A percentile compares a stretch with the other conserved stretches of the same genome.
Evolutionary conservation across 2,113 vertebrate genomes (phyloP).

Genomic region (Ellobius talpinus): DNA sequence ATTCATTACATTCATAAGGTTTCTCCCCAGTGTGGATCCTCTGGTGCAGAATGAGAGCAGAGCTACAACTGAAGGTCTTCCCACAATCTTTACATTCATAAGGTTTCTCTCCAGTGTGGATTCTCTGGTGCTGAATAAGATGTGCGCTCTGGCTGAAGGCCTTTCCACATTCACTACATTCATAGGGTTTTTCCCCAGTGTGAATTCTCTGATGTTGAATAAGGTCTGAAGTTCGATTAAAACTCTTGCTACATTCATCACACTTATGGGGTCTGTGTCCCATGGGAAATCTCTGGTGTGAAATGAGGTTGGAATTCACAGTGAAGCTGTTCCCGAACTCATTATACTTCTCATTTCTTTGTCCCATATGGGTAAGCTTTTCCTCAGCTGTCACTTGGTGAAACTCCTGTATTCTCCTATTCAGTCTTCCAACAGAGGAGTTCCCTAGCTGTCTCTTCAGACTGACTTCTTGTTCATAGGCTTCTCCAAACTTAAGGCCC

Average conservation of each 20-base stretch:
- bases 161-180: constrained; percentile 85
- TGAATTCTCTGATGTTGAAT: constrained; percentile 85
- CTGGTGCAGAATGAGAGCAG: constrained; percentile 83
- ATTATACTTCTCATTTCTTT: constrained; percentile 64
- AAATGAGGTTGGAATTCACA: constrained; percentile 62
- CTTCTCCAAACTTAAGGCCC: constrained; percentile 75
- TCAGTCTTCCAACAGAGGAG: constrained; percentile 65
- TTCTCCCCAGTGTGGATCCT: constrained; percentile 86
- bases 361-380: constrained; percentile 24
- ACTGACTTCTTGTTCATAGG: constrained; percentile 70
- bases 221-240: constrained; percentile 85
- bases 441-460: constrained; percentile 67
- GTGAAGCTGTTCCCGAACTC: constrained; percentile 66
- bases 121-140: constrained; percentile 85
- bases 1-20: constrained; percentile 83
- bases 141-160: constrained; percentile 85
- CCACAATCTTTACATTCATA: constrained; percentile 85
- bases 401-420: constrained; percentile 60
- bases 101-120: constrained; percentile 86
- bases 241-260: constrained; percentile 85
- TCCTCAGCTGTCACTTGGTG: constrained; percentile 54
- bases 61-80: constrained; percentile 86
- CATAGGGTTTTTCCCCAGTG: constrained; percentile 85
- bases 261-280: constrained; percentile 83
- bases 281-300: constrained; percentile 75